These are phyloP conservation scores for Drosophila takahashii DNA, from an alignment of 1,140 invertebrate species.

Conservation along the genomic window DNA sequence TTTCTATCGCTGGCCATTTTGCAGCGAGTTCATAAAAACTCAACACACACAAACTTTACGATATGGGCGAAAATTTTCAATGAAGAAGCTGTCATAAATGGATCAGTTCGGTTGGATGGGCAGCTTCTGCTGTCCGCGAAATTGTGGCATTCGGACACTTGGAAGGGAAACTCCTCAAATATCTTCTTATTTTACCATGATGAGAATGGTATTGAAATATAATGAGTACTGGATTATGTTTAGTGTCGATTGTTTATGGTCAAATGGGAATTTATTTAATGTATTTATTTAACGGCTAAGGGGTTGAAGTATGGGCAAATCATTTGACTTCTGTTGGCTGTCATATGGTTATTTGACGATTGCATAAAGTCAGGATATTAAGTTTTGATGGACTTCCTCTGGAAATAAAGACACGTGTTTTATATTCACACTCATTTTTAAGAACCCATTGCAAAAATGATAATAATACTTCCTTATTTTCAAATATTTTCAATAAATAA, in stretches of 20 bases:
- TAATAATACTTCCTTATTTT: too few relatives aligned
- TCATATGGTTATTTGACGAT: conserved; percentile 13
- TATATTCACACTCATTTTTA: conserved; percentile 9
- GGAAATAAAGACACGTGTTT: neutral
- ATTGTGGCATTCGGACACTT: conserved; percentile 46
- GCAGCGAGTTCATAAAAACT: conserved; percentile 76
- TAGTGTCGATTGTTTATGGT: conserved; percentile 38
- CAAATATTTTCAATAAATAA: too few relatives aligned
- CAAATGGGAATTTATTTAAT: conserved; percentile 16
- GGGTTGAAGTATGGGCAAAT: conserved; percentile 1
- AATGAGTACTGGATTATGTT: conserved; percentile 31
- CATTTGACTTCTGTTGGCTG: neutral
- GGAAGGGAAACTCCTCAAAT: neutral
- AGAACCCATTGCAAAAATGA: neutral
- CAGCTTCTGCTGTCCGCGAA: conserved; percentile 33
- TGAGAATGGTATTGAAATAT: conserved; percentile 8
- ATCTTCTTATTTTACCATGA: conserved; percentile 1
- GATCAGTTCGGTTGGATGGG: conserved; percentile 7
- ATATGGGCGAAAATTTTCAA: conserved; percentile 55
- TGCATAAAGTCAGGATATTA: neutral
- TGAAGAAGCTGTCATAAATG: conserved; percentile 61
- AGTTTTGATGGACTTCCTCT: neutral
- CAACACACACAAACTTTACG: conserved; percentile 60
- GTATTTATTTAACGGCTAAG: neutral
- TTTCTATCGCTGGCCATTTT: conserved; percentile 78